Evolutionary conservation across 2,113 vertebrate species (phyloP), one percentile per base, ranked within the genome.

Genomic region (Miniopterus natalensis): DNA sequence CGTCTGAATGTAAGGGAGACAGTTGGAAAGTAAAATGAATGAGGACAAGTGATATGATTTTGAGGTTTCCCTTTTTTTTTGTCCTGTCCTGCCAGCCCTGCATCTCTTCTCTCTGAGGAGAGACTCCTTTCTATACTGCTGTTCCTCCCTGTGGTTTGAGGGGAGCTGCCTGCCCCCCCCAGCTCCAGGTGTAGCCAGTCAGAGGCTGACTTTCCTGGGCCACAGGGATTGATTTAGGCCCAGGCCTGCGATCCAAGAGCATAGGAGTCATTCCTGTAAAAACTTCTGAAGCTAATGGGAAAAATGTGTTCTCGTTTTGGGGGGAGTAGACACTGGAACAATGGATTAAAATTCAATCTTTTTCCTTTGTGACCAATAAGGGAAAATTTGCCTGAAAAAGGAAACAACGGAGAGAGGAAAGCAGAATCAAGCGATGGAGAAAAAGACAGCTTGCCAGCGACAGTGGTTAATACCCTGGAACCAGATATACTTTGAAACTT

Each of bases 1-100:
- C 79, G 29, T 77, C 1, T 94, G 45, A 96, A 78, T 73, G 47
- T 29, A 55, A 73, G 77, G 29, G 61, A 81, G 42, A 42, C 31
- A 31, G 12, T 85, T 95, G 55, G 45, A 93, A 90, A 94, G 36
- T 86, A 86, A 80, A 96, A 36, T 84, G 25, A 95, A 80, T 21
- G 23, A 55, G 61, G 63, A 79, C 55, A 70, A 68, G 3, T 79
- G 45, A 63, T 68, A 74, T 31, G 3, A 4, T 74, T 84, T 88
- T 91, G 51, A 70, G 14, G 49, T 55, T 73, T 63, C 6, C 27
- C 12, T 20, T 66, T 63, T 88, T 45, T 42, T 17, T 29, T 31
- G 36, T 36, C 13, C 45, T 25, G 6, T 83, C 73, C 84, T 51
- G 3, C 15, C 20, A 53, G 31, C 3, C 10, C 18, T 75, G 1